phyloP scores from a whole-genome alignment of 2,113 vertebrate species.

The Phaethon lepturus region DNA sequence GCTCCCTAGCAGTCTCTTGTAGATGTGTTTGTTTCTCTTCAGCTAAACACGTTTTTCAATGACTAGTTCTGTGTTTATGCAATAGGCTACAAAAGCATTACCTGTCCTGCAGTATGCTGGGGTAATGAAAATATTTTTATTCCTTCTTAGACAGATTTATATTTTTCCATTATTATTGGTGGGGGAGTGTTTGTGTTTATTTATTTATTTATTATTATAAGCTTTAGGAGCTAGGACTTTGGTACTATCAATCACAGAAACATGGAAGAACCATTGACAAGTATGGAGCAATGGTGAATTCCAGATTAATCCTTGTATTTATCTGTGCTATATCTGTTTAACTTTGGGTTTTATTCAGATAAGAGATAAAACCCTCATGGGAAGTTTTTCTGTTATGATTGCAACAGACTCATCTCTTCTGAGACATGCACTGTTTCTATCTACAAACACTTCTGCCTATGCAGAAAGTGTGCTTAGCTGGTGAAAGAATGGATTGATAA shows the following conservation, averaged over 20 bases:
- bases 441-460: not conserved
- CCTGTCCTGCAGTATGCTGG: not conserved
- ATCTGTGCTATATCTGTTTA: not conserved
- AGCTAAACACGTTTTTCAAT: not conserved
- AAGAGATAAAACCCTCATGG: not conserved
- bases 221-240: not conserved
- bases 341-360: not conserved
- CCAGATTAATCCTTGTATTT: not conserved
- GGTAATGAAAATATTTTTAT: not conserved
- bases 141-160: not conserved
- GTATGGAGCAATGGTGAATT: not conserved
- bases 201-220: not conserved
- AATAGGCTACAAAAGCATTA: not conserved
- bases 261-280: not conserved
- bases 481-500: not conserved
- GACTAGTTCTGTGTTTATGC: not conserved
- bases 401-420: not conserved
- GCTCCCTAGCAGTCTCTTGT: not conserved
- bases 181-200: not conserved
- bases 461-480: not conserved
- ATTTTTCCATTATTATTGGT: not conserved
- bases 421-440: not conserved
- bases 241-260: not conserved
- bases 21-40: not conserved
- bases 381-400: not conserved